Percentiles rank a stretch among this genome's conserved stretches.
Conservation (phyloP, 2,888 invertebrate species). For the Teleiodes luculella region DNA sequence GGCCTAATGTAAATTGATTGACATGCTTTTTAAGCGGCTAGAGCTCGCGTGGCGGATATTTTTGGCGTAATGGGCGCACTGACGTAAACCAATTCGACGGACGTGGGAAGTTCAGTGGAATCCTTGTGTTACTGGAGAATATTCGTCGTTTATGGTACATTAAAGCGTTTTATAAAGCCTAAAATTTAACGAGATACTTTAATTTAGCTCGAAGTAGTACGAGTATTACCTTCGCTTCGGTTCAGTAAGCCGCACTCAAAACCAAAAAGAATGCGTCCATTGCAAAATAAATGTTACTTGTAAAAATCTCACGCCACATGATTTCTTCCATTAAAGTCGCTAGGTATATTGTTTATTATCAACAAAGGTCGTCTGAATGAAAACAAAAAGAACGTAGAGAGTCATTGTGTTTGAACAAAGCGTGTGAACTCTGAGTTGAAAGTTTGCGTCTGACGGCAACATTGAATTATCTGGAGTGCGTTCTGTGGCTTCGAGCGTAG, state of each 20-base stretch:
- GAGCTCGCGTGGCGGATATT: constrained; percentile 61
- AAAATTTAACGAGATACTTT: constrained; percentile 2
- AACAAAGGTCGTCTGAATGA: constrained; percentile 75
- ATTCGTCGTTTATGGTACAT: constrained; percentile 44
- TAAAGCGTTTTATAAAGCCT: constrained; percentile 35
- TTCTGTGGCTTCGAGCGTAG: too few species aligned
- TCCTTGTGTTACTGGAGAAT: constrained; percentile 47
- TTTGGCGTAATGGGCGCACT: constrained; percentile 62
- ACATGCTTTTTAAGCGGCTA: constrained; percentile 60
- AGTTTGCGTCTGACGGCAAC: constrained; percentile 59
- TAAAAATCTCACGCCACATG: constrained; percentile 70
- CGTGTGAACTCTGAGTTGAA: constrained; percentile 71
- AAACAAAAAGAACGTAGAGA: constrained; percentile 75
- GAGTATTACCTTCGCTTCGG: constrained; percentile 28
- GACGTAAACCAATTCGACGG: constrained; percentile 66
- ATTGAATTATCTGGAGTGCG: constrained; percentile 11
- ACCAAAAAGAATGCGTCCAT: constrained; percentile 47
- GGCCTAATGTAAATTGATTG: constrained; percentile 64
- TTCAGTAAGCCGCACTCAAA: constrained; percentile 5
- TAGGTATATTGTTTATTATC: constrained; percentile 76
- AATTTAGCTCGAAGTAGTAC: background rate
- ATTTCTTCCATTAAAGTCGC: constrained; percentile 70
- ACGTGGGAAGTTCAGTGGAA: constrained; percentile 58
- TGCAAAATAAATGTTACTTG: constrained; percentile 57
- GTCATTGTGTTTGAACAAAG: constrained; percentile 72